Evolutionary conservation across 2,113 vertebrate genomes (phyloP).

Genomic region (Neopipo cinnamomea): DNA sequence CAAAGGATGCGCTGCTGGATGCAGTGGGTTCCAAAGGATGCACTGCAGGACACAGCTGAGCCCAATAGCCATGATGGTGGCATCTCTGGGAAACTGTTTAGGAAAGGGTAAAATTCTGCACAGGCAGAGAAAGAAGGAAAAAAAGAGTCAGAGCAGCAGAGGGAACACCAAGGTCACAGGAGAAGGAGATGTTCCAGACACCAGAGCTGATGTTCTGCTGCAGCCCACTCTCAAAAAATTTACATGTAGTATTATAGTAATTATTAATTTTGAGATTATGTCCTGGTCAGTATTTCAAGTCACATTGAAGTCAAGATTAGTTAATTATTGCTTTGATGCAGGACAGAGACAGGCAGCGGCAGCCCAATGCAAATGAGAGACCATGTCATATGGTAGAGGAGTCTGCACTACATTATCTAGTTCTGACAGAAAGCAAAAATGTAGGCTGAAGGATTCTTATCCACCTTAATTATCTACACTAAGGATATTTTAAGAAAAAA

Average conservation of each 20-base stretch:
- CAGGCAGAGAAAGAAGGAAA: background rate
- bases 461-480: background rate
- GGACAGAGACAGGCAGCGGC: background rate
- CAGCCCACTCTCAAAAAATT: background rate
- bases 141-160: background rate
- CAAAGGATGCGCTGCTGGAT: background rate
- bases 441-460: background rate
- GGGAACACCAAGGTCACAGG: background rate
- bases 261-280: background rate
- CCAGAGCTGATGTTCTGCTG: background rate
- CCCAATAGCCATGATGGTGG: background rate
- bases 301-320: background rate
- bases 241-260: background rate
- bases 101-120: background rate
- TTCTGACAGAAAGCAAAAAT: background rate
- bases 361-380: background rate
- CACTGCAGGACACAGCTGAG: background rate
- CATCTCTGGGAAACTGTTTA: background rate
- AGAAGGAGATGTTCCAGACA: background rate
- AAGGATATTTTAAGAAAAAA: background rate
- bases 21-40: background rate
- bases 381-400: background rate
- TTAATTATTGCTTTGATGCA: background rate
- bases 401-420: background rate
- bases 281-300: background rate